These are phyloP conservation scores for Trichonephila inaurata DNA, from an alignment of 1,140 invertebrate species.

Conservation along the genomic window DNA sequence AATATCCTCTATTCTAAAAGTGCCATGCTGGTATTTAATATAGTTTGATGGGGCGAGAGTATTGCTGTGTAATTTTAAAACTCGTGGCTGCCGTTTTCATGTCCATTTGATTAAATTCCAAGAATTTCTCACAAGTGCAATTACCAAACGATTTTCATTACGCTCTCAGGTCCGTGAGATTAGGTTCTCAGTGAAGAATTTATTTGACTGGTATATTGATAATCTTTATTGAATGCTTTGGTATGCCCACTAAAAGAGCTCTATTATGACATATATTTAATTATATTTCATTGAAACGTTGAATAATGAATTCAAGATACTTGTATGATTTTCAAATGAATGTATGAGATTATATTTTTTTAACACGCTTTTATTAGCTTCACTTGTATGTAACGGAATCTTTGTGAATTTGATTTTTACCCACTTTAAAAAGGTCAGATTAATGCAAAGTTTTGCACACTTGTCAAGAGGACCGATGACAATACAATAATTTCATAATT, in stretches of 20 bases:
- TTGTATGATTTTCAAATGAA: too few relatives aligned
- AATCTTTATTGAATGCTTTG: not conserved
- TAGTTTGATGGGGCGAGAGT: not conserved
- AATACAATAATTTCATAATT: too few relatives aligned
- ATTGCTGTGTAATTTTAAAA: constrained; percentile 14
- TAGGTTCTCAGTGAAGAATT: constrained; percentile 1
- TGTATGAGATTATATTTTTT: too few relatives aligned
- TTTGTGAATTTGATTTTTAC: too few relatives aligned
- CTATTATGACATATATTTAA: not conserved
- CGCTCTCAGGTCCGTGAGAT: not conserved
- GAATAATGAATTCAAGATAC: too few relatives aligned
- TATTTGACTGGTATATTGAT: not conserved
- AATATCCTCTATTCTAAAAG: not conserved
- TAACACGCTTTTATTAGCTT: too few relatives aligned
- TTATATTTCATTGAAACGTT: not conserved
- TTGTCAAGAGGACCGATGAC: too few relatives aligned
- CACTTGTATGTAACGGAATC: too few relatives aligned
- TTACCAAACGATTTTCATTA: constrained; percentile 25
- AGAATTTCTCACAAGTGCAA: not conserved
- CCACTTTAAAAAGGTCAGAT: too few relatives aligned
- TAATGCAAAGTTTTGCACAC: too few relatives aligned
- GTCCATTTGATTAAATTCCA: constrained; percentile 17
- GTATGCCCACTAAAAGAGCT: not conserved
- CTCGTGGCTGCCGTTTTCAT: not conserved
- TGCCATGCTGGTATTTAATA: constrained; percentile 29